Base-by-base conservation (phyloP, 2,113 vertebrate species). In the Melospiza melodia region DNA sequence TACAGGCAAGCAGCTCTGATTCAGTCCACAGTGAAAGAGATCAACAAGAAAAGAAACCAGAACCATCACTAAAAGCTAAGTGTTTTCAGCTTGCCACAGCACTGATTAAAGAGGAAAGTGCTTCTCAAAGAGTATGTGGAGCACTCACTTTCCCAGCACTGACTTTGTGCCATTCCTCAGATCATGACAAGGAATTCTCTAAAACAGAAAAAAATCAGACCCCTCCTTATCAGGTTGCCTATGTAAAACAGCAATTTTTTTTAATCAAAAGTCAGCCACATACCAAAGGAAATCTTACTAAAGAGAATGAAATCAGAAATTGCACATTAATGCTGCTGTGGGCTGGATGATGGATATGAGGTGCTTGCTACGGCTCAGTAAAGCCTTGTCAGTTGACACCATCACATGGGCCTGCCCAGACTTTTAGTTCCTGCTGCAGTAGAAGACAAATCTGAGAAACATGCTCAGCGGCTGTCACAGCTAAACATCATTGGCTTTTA, bases 371-470 rank as follows among this genome's bases (percentile, higher is more conserved):
- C 22, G 21, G 27, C 30, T 72, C 62, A 89, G 49, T 25, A 69
- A 79, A 73, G 49, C 33, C 54, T 74, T 62, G 24, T 37, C 15
- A 39, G 37, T 65, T 0, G 0, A 27, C 30, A 73, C 17, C 7
- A 52, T 22, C 30, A 28, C 1, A 0, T 27, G 12, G 27, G 21
- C 15, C 31, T 1, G 16, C 11, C 27, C 2, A 4, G 46, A 79
- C 10, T 67, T 66, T 39, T 44, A 62, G 37, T 19, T 88, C 15
- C 51, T 54, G 39, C 17, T 65, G 43, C 39, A 71, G 55, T 1
- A 72, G 41, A 80, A 61, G 19, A 46, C 33, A 79, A 87, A 72
- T 54, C 17, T 66, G 25, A 59, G 39, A 61, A 74, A 62, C 1
- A 0, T 33, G 19, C 49, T 52, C 57, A 74, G 39, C 18, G 73